Percentiles rank a stretch among this genome's conserved stretches.
phyloP scores from a whole-genome alignment of 2,888 invertebrate genomes.

The Eledona agricola region DNA sequence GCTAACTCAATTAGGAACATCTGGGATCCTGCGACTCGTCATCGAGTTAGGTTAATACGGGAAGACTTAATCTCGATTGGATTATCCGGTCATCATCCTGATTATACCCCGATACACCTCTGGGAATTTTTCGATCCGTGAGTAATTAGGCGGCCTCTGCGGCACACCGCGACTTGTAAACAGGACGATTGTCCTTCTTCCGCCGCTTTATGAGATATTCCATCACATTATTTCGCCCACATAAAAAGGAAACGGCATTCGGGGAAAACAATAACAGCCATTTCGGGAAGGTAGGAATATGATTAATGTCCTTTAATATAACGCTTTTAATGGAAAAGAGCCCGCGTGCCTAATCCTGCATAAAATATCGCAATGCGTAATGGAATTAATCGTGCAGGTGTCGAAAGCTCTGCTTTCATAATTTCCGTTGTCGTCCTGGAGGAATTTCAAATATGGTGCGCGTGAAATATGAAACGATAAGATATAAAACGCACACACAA shows the following conservation, averaged over 20 bases:
- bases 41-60: constrained; percentile 32
- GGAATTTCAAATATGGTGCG: constrained; percentile 7
- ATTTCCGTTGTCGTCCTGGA: no score
- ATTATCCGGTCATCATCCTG: constrained; percentile 34
- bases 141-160: background rate
- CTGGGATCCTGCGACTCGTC: constrained; percentile 40
- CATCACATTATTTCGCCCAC: constrained; percentile 37
- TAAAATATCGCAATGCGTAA: constrained; percentile 33
- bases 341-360: constrained; percentile 26
- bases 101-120: constrained; percentile 19
- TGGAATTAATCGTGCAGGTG: constrained; percentile 28
- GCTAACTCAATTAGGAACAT: constrained; percentile 41
- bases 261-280: constrained; percentile 39
- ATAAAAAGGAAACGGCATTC: constrained; percentile 38
- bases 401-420: no score
- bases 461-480: constrained; percentile 23
- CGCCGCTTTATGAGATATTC: constrained; percentile 24
- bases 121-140: constrained; percentile 3
- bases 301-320: constrained; percentile 41
- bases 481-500: constrained; percentile 28
- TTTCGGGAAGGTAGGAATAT: constrained; percentile 37
- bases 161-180: constrained; percentile 1
- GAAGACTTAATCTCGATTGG: constrained; percentile 39
- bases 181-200: constrained; percentile 2
- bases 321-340: constrained; percentile 34